Evolutionary conservation across 2,888 invertebrate species (phyloP).

Genomic region (Scaptomyza caliginosa): DNA sequence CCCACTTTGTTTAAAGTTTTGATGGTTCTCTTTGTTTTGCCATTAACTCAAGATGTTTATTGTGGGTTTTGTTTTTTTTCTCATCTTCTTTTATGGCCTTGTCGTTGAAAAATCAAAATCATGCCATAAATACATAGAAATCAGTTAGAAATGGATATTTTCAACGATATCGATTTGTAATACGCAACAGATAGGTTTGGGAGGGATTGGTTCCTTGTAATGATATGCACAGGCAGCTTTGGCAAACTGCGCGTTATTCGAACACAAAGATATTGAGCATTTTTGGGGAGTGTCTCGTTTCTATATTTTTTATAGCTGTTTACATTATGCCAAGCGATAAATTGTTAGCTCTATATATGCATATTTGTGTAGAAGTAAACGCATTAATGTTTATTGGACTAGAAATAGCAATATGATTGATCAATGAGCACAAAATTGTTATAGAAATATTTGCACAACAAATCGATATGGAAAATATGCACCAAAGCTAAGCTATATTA

Average conservation of each 20-base stretch:
- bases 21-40: slow-evolving; percentile 13
- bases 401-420: slow-evolving; percentile 45
- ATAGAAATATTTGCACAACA: background rate
- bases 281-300: slow-evolving; percentile 40
- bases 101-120: slow-evolving; percentile 42
- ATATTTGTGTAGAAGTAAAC: slow-evolving; percentile 6
- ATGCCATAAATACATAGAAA: slow-evolving; percentile 40
- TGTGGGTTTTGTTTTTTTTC: background rate
- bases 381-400: slow-evolving; percentile 42
- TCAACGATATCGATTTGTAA: slow-evolving; percentile 18
- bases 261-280: slow-evolving; percentile 10
- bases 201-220: slow-evolving; percentile 41
- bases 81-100: slow-evolving; percentile 17
- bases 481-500: background rate
- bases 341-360: slow-evolving; percentile 9
- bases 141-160: slow-evolving; percentile 24
- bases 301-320: slow-evolving; percentile 1
- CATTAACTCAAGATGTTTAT: slow-evolving; percentile 69
- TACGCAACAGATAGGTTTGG: slow-evolving; percentile 16
- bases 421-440: slow-evolving; percentile 15
- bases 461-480: background rate
- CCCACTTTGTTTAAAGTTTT: slow-evolving; percentile 4
- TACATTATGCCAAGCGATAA: slow-evolving; percentile 26
- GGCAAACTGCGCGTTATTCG: slow-evolving; percentile 19
- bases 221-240: slow-evolving; percentile 39